Evolutionary conservation across 1,140 invertebrate genomes (phyloP).

Genomic region (Physella acuta): DNA sequence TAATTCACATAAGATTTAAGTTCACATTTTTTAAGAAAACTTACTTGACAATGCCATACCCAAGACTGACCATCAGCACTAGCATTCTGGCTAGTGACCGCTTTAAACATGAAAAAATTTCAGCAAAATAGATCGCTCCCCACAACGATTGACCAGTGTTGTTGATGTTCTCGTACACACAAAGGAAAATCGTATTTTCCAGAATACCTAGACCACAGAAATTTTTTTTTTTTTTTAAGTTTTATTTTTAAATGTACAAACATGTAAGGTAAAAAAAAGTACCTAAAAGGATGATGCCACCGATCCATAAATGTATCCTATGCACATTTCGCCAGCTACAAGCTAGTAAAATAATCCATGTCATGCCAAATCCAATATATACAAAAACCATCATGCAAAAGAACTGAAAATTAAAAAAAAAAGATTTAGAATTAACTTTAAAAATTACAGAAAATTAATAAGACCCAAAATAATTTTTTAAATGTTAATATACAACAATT

Average conservation of each 20-base stretch:
- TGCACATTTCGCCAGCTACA: slow-evolving; percentile 86
- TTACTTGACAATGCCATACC: slow-evolving; percentile 94
- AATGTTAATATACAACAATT: too few species aligned
- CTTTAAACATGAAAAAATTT: slow-evolving; percentile 86
- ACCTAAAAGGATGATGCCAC: slow-evolving; percentile 82
- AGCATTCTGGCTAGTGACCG: slow-evolving; percentile 86
- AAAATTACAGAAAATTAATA: too few species aligned
- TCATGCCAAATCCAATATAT: slow-evolving; percentile 79
- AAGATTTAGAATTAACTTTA: slow-evolving; percentile 3
- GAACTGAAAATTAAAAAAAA: slow-evolving; percentile 66
- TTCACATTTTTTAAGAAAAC: too few species aligned
- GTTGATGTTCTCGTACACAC: slow-evolving; percentile 81
- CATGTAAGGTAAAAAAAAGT: slow-evolving; percentile 14
- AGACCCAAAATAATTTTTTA: too few species aligned
- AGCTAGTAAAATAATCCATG: slow-evolving; percentile 82
- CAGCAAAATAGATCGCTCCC: slow-evolving; percentile 76
- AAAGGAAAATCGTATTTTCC: slow-evolving; percentile 83
- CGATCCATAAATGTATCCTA: slow-evolving; percentile 95
- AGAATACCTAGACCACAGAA: slow-evolving; percentile 54
- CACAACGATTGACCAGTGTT: slow-evolving; percentile 68
- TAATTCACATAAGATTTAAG: too few species aligned
- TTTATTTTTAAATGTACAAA: not conserved
- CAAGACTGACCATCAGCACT: slow-evolving; percentile 90
- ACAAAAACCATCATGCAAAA: slow-evolving; percentile 86
- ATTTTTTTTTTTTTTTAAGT: not conserved